Evolutionary conservation across 2,888 invertebrate genomes (phyloP).

Genomic region (Cheiracanthium punctorium): DNA sequence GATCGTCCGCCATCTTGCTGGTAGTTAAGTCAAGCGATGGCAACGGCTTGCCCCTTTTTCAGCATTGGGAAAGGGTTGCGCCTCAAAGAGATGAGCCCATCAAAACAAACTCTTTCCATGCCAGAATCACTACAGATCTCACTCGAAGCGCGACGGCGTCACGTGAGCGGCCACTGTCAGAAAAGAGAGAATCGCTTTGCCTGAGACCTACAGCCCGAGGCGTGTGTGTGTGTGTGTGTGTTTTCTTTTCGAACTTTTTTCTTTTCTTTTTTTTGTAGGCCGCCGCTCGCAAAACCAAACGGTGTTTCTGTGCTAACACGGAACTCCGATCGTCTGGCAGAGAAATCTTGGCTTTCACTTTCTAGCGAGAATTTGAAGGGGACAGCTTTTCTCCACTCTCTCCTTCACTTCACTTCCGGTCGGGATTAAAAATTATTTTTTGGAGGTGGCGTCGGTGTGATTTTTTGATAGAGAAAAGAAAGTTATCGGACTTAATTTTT

Average conservation of each 20-base stretch:
- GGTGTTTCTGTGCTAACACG: constrained; percentile 69
- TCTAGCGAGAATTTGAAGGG: constrained; percentile 24
- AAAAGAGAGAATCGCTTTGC: constrained; percentile 35
- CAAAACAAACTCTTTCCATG: too few relatives aligned
- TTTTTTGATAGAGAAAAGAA: too few relatives aligned
- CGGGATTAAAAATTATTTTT: too few relatives aligned
- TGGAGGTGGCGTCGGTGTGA: too few relatives aligned
- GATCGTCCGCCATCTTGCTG: too few relatives aligned
- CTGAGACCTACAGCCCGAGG: constrained; percentile 50
- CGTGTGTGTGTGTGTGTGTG: neutral
- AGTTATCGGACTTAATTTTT: too few relatives aligned
- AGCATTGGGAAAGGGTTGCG: too few relatives aligned
- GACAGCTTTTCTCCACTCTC: constrained; percentile 12
- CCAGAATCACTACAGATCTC: neutral
- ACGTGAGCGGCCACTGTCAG: constrained; percentile 60
- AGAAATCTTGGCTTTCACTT: constrained; percentile 43
- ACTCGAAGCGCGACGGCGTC: constrained; percentile 19
- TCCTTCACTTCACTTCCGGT: constrained; percentile 8
- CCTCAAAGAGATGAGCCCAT: too few relatives aligned
- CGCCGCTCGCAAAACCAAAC: constrained; percentile 31
- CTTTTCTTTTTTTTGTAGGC: constrained; percentile 10
- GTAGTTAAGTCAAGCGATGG: too few relatives aligned
- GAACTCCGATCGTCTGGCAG: constrained; percentile 38
- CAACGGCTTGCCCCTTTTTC: too few relatives aligned
- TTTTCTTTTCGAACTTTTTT: constrained; percentile 5